phyloP scores from a whole-genome alignment of 2,797 vertebrate species.

The Carapus acus region DNA sequence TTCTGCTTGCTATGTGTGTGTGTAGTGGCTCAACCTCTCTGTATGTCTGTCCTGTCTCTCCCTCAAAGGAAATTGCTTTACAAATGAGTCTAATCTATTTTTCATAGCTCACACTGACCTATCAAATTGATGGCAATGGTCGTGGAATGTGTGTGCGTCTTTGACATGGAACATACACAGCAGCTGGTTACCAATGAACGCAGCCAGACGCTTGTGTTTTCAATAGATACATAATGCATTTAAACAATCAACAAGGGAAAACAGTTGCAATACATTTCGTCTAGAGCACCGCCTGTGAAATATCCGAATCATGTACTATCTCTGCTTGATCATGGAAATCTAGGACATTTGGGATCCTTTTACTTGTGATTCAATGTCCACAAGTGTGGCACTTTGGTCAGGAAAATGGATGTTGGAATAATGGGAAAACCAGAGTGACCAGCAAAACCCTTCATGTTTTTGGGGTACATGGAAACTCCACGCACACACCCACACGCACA shows the following conservation, averaged over 20 bases:
- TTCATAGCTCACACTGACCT: conserved; percentile 51
- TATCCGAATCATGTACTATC: too few species aligned
- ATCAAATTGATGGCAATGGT: conserved; percentile 24
- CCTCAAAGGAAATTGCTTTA: conserved; percentile 63
- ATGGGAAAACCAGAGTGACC: too few species aligned
- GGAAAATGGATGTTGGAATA: too few species aligned
- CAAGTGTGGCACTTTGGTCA: too few species aligned
- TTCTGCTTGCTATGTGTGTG: conserved; percentile 11
- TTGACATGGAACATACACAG: background rate
- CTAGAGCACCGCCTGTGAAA: conserved; percentile 2
- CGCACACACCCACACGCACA: too few species aligned
- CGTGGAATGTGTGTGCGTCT: conserved; percentile 28
- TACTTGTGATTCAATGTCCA: too few species aligned
- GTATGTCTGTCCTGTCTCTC: conserved; percentile 41
- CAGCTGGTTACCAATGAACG: too few species aligned
- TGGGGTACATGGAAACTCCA: too few species aligned
- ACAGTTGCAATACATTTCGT: background rate
- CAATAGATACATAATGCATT: conserved; percentile 4
- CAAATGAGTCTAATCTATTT: conserved; percentile 63
- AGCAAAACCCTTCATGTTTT: too few species aligned
- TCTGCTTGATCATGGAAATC: too few species aligned
- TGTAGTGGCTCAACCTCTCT: background rate
- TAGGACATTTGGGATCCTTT: too few species aligned
- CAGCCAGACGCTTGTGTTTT: conserved; percentile 1
- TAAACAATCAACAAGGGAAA: too few species aligned